Conservation (phyloP, 2,797 vertebrate species). For the Scyliorhinus canicula region DNA sequence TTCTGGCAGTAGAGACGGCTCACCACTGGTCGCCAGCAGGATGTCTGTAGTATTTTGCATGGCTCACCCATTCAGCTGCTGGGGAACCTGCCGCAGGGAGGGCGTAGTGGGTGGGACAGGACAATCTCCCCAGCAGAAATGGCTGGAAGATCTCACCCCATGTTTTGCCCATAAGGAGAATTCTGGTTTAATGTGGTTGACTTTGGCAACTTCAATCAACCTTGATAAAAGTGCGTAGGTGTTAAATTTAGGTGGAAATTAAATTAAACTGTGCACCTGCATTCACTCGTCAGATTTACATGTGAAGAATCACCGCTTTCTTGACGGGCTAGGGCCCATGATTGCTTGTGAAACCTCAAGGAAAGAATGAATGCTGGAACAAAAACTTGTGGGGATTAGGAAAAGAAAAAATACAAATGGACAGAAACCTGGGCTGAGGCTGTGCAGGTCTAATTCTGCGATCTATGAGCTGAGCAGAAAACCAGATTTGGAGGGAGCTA, state of each 20-base stretch:
- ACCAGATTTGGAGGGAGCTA: background rate
- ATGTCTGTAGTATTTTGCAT: too few species aligned
- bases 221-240: background rate
- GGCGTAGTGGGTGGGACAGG: too few species aligned
- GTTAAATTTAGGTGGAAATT: background rate
- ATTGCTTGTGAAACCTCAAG: background rate
- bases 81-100: too few species aligned
- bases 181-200: background rate
- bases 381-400: background rate
- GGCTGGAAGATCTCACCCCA: too few species aligned
- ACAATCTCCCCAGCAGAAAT: too few species aligned
- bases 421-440: background rate
- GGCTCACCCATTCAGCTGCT: too few species aligned
- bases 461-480: background rate
- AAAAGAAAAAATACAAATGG: background rate
- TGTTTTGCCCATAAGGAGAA: background rate
- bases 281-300: background rate
- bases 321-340: background rate
- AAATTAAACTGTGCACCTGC: background rate
- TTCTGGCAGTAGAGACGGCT: too few species aligned
- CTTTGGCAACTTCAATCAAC: background rate
- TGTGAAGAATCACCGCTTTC: background rate
- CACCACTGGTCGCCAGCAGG: too few species aligned
- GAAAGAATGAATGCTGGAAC: background rate
- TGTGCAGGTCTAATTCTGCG: background rate